These are phyloP conservation scores for Drosophila silvestris DNA, from an alignment of 2,888 invertebrate species.

Conservation along the genomic window DNA sequence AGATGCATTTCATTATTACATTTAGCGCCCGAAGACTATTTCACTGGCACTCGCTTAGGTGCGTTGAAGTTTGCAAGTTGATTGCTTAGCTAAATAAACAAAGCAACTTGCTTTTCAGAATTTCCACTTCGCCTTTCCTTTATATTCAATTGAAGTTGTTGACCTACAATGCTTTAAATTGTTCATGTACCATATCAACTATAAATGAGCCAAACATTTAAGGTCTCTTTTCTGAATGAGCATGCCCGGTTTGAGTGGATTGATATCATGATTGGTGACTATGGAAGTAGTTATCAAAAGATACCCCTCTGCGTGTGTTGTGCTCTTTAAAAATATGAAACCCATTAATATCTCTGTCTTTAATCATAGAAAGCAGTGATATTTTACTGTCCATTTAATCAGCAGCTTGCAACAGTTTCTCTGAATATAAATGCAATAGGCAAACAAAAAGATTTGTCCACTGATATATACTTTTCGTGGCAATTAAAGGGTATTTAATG, in stretches of 20 bases:
- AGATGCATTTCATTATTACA: conserved; percentile 5
- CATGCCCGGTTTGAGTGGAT: background rate
- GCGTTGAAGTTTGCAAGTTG: background rate
- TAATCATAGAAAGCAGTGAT: background rate
- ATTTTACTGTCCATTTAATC: background rate
- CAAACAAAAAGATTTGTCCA: background rate
- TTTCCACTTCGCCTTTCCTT: background rate
- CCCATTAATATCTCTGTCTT: background rate
- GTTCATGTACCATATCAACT: background rate
- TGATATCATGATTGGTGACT: background rate
- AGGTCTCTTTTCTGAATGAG: background rate
- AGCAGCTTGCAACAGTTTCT: background rate
- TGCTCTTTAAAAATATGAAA: background rate
- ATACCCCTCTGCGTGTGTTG: background rate
- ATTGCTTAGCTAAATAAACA: conserved; percentile 3
- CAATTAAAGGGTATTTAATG: conserved; percentile 1
- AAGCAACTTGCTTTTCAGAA: background rate
- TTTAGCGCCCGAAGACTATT: conserved; percentile 8
- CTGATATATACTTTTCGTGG: background rate
- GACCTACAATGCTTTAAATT: background rate
- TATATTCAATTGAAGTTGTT: background rate
- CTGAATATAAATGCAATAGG: background rate
- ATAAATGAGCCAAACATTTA: background rate
- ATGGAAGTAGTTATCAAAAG: background rate
- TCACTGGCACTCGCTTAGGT: conserved; percentile 4